Conservation (phyloP, 2,888 invertebrate species). For the Harpalus rubripes region DNA sequence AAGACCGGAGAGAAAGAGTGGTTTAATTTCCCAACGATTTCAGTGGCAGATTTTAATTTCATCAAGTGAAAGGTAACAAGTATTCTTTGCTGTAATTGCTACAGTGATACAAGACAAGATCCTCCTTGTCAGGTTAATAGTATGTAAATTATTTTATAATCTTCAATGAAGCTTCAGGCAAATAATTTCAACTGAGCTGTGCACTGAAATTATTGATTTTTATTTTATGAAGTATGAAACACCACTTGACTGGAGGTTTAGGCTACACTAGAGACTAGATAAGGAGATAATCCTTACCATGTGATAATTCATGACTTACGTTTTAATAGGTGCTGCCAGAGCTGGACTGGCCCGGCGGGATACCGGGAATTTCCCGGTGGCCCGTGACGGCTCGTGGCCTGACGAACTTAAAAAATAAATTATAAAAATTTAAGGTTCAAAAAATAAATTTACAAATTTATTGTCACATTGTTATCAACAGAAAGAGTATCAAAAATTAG, state of each 20-base stretch:
- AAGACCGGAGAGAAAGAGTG: constrained; percentile 18
- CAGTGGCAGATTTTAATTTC: constrained; percentile 47
- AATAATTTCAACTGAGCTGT: constrained; percentile 15
- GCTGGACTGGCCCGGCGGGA: too few relatives aligned
- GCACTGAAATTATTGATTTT: constrained; percentile 37
- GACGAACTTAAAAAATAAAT: too few relatives aligned
- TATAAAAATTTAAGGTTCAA: too few relatives aligned
- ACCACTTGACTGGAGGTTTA: background rate
- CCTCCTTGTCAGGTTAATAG: constrained; percentile 33
- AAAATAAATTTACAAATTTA: too few relatives aligned
- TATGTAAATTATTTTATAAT: constrained; percentile 52
- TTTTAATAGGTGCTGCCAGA: too few relatives aligned
- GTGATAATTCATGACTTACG: background rate
- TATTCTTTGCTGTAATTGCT: constrained; percentile 41
- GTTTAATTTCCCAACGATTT: constrained; percentile 39
- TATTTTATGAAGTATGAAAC: constrained; percentile 36
- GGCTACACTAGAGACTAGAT: background rate
- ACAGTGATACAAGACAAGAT: constrained; percentile 34
- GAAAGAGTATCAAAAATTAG: too few relatives aligned
- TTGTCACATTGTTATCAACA: too few relatives aligned
- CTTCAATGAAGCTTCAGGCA: constrained; percentile 36
- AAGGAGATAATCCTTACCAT: background rate
- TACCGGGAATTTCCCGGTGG: too few relatives aligned
- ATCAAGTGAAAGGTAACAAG: constrained; percentile 48
- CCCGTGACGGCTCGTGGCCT: too few relatives aligned